Base-by-base conservation (phyloP, 2,113 vertebrate genomes). In the Thryonomys swinderianus region DNA sequence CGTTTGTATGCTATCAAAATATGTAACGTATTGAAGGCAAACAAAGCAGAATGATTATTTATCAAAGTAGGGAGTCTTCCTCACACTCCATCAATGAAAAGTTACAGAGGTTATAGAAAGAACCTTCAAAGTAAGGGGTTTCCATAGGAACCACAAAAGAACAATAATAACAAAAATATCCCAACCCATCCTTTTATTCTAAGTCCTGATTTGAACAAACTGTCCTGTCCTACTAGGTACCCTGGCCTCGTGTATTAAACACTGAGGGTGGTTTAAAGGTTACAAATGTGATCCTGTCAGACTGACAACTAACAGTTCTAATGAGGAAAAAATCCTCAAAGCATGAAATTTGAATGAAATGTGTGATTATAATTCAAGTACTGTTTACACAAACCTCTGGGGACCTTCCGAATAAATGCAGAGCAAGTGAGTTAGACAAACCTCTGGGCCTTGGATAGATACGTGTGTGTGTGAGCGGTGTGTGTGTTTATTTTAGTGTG, bases 341-440 rank as follows among this genome's bases (percentile, higher is more conserved):
- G 98, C 98, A 99, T 98, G 98, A 99, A 99, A 99, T 99, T 98
- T 97, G 98, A 99, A 98, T 98, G 98, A 99, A 99, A 99, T 98
- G 98, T 99, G 98, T 99, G 98, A 98, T 99, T 99, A 98, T 98
- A 98, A 99, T 99, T 99, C 98, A 98, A 99, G 98, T 97, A 95
- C 98, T 98, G 98, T 98, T 99, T 98, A 98, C 98, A 95, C 98
- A 95, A 98, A 98, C 98, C 99, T 98, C 98, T 62, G 94, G 98
- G 98, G 98, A 98, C 95, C 92, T 94, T 79, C 95, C 64, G 95
- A 98, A 98, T 98, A 97, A 98, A 98, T 88, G 94, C 97, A 80
- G 98, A 98, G 96, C 97, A 93, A 98, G 98, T 91, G 98, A 98
- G 97, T 97, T 97, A 97, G 97, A 97, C 93, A 98, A 98, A 98